Percentiles rank a stretch among this genome's conserved stretches.
These are phyloP conservation scores for Drosophila dives DNA, from an alignment of 2,888 invertebrate genomes.

Conservation along the genomic window DNA sequence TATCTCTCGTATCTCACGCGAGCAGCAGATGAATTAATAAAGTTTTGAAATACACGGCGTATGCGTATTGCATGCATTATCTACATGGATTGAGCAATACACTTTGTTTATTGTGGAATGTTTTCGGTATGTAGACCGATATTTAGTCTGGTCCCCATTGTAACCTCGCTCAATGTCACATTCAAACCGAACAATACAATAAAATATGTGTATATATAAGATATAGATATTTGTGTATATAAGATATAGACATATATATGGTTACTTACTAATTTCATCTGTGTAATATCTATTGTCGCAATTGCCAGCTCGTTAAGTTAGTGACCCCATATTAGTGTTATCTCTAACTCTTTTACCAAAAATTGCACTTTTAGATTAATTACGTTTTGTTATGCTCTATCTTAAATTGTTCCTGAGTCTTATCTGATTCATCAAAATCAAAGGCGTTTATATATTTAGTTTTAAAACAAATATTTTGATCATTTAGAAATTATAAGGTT, in stretches of 20 bases:
- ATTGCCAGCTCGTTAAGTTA: slow-evolving; percentile 7
- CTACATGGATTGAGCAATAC: slow-evolving; percentile 18
- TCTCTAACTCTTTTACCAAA: slow-evolving; percentile 8
- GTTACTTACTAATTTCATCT: slow-evolving; percentile 1
- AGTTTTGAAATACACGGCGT: slow-evolving; percentile 52
- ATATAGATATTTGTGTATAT: not conserved
- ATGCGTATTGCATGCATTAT: slow-evolving; percentile 65
- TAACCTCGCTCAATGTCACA: slow-evolving; percentile 55
- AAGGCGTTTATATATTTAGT: not conserved
- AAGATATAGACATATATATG: not conserved
- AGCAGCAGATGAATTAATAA: slow-evolving; percentile 69
- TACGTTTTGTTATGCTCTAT: slow-evolving; percentile 6
- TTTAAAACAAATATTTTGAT: slow-evolving; percentile 36
- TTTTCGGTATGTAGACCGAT: slow-evolving; percentile 18
- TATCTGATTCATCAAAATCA: slow-evolving; percentile 21
- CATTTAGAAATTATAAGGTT: not conserved
- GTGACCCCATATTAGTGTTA: not conserved
- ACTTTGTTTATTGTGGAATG: slow-evolving; percentile 28
- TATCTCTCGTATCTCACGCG: slow-evolving; percentile 37
- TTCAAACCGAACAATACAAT: slow-evolving; percentile 24
- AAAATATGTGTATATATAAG: not conserved
- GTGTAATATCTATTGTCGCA: slow-evolving; percentile 33
- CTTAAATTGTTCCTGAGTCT: slow-evolving; percentile 6
- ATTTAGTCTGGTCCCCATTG: slow-evolving; percentile 1
- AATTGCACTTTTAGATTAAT: not conserved